These are phyloP conservation scores for Drosophila lini DNA, from an alignment of 1,140 invertebrate species.

Conservation along the genomic window DNA sequence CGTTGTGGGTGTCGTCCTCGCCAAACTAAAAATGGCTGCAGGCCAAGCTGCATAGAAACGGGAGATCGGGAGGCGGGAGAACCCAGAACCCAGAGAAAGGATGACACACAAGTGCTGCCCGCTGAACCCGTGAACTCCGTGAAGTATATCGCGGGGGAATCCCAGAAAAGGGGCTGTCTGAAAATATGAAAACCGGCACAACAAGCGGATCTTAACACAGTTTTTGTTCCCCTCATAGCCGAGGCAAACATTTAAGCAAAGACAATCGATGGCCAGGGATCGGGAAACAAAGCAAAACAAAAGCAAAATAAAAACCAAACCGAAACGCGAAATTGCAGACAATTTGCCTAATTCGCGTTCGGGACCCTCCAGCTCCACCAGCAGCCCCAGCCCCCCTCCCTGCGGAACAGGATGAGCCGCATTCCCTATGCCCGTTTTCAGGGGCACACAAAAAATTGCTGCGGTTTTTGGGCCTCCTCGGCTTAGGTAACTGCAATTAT, in stretches of 20 bases:
- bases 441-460: conserved; percentile 49
- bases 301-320: conserved; percentile 5
- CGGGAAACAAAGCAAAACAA: conserved; percentile 13
- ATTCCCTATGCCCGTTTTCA: conserved; percentile 56
- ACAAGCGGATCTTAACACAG: conserved; percentile 67
- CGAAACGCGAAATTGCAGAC: conserved; percentile 65
- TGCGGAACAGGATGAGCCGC: conserved; percentile 68
- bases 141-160: conserved; percentile 47
- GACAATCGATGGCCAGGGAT: conserved; percentile 68
- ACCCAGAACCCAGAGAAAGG: conserved; percentile 19
- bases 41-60: conserved; percentile 70
- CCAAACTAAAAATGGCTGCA: conserved; percentile 64
- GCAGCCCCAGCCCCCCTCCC: neutral
- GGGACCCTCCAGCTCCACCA: conserved; percentile 3
- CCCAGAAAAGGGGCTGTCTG: conserved; percentile 9
- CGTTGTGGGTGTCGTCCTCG: conserved; percentile 55
- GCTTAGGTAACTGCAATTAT: conserved; percentile 78
- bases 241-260: conserved; percentile 53
- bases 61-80: conserved; percentile 11
- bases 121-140: conserved; percentile 72
- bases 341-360: conserved; percentile 78
- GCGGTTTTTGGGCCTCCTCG: conserved; percentile 52
- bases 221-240: conserved; percentile 24
- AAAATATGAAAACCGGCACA: conserved; percentile 62
- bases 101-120: conserved; percentile 78